A percentile compares a stretch with the other conserved stretches of the same genome.
Evolutionary conservation across 1,140 invertebrate species (phyloP).

Genomic region (Trichonephila inaurata): DNA sequence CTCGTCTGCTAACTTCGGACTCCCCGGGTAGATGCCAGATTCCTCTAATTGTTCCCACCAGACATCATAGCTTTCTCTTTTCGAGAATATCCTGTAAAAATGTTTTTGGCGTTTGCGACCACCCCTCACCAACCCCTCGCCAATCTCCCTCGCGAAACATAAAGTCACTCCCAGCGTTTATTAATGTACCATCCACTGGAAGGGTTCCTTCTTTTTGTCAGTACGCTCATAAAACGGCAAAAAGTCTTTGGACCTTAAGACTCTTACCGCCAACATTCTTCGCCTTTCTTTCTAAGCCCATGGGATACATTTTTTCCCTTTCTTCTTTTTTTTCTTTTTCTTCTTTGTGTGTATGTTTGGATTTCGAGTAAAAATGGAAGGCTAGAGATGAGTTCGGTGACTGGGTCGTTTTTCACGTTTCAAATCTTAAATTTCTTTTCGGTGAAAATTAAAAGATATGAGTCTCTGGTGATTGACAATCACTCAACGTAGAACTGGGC

Average conservation of each 20-base stretch:
- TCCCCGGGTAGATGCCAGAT: constrained; percentile 40
- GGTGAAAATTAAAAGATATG: constrained; percentile 3
- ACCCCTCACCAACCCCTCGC: not conserved
- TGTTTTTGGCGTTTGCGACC: constrained; percentile 18
- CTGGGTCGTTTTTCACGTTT: not conserved
- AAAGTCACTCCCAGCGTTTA: constrained; percentile 28
- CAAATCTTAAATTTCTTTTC: not conserved
- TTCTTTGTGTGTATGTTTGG: not conserved
- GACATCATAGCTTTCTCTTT: constrained; percentile 41
- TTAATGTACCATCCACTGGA: not conserved
- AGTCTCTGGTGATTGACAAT: not conserved
- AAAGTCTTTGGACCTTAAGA: not conserved
- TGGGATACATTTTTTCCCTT: not conserved
- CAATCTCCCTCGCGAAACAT: not conserved
- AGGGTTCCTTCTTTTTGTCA: constrained; percentile 3
- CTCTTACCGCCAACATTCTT: constrained; percentile 3
- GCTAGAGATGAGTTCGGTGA: not conserved
- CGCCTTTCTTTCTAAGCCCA: not conserved
- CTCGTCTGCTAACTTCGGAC: not conserved
- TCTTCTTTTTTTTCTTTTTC: not conserved
- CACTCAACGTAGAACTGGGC: not conserved
- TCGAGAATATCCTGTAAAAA: constrained; percentile 35
- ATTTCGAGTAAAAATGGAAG: constrained; percentile 13
- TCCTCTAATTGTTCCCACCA: constrained; percentile 50
- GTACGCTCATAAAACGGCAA: not conserved